These are phyloP conservation scores for Desmophyllum pertusum DNA, from an alignment of 92 coral and sea anemone species.

Conservation along the genomic window DNA sequence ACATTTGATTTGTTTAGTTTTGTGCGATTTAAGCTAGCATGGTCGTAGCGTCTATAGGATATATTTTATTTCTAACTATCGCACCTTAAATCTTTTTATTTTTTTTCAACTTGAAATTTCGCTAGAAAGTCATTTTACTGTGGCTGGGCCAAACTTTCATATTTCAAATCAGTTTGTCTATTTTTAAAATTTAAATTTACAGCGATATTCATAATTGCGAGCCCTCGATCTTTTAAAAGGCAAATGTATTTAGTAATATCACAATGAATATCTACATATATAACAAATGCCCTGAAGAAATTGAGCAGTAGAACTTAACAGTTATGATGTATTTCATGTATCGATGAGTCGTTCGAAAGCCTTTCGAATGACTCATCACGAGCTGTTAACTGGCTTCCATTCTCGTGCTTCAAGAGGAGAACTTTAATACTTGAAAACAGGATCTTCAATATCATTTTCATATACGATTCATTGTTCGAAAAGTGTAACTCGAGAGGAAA, in stretches of 20 bases:
- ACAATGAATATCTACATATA: neutral
- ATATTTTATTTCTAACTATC: too few species aligned
- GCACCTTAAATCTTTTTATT: neutral
- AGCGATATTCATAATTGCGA: neutral
- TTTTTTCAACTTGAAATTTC: neutral
- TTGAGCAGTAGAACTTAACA: neutral
- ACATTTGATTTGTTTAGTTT: too few species aligned
- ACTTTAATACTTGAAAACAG: neutral
- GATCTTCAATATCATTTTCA: neutral
- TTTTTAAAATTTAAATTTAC: too few species aligned
- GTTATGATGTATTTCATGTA: too few species aligned
- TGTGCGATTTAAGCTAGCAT: neutral
- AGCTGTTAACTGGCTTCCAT: too few species aligned
- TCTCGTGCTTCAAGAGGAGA: neutral
- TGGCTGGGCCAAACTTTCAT: neutral
- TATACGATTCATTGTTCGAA: neutral
- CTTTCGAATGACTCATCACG: neutral
- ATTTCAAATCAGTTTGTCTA: neutral
- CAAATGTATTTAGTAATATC: neutral
- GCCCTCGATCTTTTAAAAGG: neutral
- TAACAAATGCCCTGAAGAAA: neutral
- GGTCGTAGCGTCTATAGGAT: neutral
- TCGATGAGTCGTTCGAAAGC: neutral
- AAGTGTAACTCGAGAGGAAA: neutral
- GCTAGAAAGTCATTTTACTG: neutral